Percentiles rank a stretch among this genome's conserved stretches.
These are phyloP conservation scores for Anolis carolinensis DNA, from an alignment of 2,113 vertebrate genomes.

Conservation along the genomic window DNA sequence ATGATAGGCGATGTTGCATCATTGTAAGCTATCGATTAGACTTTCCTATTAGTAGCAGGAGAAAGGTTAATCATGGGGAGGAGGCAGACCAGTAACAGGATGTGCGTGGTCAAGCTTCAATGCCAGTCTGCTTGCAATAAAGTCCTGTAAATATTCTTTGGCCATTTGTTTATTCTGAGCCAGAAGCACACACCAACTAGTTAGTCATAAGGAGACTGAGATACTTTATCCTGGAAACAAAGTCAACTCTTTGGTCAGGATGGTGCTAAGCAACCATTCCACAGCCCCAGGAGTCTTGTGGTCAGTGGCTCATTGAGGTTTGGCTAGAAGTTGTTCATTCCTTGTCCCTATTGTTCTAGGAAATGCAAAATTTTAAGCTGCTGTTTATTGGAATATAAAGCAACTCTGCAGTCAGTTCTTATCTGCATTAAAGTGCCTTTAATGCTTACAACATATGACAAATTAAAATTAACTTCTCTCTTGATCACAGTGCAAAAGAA, in stretches of 20 bases:
- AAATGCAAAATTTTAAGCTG: constrained; percentile 3
- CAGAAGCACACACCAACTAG: neutral
- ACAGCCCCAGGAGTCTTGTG: neutral
- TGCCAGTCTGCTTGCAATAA: no score
- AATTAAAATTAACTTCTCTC: neutral
- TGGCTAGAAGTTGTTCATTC: constrained; percentile 4
- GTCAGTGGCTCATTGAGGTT: constrained; percentile 10
- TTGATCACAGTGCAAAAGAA: neutral
- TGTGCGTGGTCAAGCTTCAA: no score
- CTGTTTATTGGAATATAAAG: neutral
- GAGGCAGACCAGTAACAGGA: no score
- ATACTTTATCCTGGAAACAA: constrained; percentile 11
- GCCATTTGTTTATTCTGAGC: neutral
- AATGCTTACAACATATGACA: neutral
- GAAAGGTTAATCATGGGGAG: no score
- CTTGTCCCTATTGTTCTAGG: neutral
- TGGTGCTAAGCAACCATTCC: constrained; percentile 2
- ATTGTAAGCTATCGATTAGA: no score
- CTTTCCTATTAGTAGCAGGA: no score
- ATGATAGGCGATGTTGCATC: no score
- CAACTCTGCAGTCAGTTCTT: constrained; percentile 9
- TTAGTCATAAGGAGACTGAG: neutral
- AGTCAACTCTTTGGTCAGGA: neutral
- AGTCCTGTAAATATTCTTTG: neutral
- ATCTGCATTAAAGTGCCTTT: accelerated